Percentiles rank a stretch among this genome's conserved stretches.
Conservation (phyloP, 2,888 invertebrate species). For the Idaea aversata region DNA sequence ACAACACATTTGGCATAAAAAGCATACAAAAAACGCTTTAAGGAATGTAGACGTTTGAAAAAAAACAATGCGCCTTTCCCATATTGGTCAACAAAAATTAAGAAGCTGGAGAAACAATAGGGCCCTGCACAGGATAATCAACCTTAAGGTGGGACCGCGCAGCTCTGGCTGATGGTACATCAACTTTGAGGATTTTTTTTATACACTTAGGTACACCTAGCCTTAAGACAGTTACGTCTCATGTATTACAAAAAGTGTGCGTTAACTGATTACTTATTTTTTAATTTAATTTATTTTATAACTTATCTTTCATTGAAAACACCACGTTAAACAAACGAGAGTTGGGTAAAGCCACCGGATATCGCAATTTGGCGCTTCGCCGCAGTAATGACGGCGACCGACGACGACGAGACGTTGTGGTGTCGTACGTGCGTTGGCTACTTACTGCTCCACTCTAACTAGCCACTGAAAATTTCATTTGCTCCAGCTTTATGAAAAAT, state of each 20-base stretch:
- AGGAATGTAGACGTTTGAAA: too few species aligned
- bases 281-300: background rate
- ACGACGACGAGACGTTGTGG: constrained; percentile 33
- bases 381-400: constrained; percentile 53
- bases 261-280: background rate
- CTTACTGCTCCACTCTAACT: constrained; percentile 34
- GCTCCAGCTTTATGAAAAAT: constrained; percentile 29
- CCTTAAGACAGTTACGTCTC: too few species aligned
- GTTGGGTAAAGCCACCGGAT: constrained; percentile 43
- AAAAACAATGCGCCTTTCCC: too few species aligned
- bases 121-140: too few species aligned
- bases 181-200: too few species aligned
- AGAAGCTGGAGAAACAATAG: too few species aligned
- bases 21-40: too few species aligned
- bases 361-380: constrained; percentile 69
- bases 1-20: too few species aligned
- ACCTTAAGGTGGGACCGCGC: too few species aligned
- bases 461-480: constrained; percentile 27
- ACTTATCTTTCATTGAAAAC: background rate
- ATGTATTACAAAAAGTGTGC: background rate
- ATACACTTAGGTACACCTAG: too few species aligned
- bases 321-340: background rate
- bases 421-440: constrained; percentile 60
- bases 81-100: too few species aligned
- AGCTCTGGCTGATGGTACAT: too few species aligned